Base-by-base conservation (phyloP, 2,888 invertebrate species). In the Eudemis profundana region DNA sequence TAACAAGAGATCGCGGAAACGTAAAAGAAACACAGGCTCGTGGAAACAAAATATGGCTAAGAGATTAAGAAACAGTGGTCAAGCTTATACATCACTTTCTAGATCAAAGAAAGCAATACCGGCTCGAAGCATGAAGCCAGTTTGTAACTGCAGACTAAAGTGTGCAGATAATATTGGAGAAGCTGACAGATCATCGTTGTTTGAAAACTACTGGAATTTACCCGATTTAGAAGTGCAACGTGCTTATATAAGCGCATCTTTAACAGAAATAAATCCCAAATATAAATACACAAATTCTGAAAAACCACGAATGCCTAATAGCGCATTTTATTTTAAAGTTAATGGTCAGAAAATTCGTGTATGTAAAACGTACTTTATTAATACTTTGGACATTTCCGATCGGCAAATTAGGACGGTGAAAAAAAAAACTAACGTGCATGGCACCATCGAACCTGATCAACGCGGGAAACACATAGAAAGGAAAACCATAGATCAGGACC, bases 341-440 rank as follows among this genome's bases (percentile, higher is more conserved):
- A 46, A 61, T 10, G 17, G 14, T 15, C 21, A 21, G 0, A 66
- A 54, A 60, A 63, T 70, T 15, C 61, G 69, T 46, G 71, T 71
- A 17, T 72, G 71, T 44, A 72, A 70, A 40, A 63, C 46, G 7
- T 72, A 68, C 54, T 73, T 62, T 21, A 62, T 65, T 17, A 69
- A 66, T 44, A 71, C 70, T 14, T 40, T 72, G n/a, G 72, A 53
- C 12, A 69, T 69, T 7, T 50, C 44, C 44, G 70, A 72, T 36
- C 50, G 68, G 38, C 57, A 49, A 40, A 62, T 70, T 12, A 47
- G 67, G 61, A 72, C 70, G 8, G 60, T 68, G 3, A 70, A 69
- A 59, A 47, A 33, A 47, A 72, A 71, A 67, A 64, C 63, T 29
- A 46, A 69, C 29, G 38, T 17, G 7, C 44, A 64, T 15, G 61